Conservation (phyloP, 1,140 invertebrate species). For the Drosophila paulistorum region DNA sequence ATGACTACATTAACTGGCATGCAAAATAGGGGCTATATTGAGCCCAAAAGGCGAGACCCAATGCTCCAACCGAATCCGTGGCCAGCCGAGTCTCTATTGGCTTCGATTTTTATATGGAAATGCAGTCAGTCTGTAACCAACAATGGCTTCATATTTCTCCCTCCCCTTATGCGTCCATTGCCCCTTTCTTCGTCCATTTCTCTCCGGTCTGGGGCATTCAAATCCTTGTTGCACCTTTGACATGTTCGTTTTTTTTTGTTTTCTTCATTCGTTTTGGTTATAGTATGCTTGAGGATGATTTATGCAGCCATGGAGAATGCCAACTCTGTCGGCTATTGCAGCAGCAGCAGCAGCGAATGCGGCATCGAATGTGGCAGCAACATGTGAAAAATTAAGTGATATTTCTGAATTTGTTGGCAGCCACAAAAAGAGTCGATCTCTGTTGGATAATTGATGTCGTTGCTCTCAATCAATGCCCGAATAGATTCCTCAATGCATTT, state of each 20-base stretch:
- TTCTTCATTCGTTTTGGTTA: slow-evolving; percentile 30
- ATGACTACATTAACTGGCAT: slow-evolving; percentile 77
- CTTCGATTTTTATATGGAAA: slow-evolving; percentile 78
- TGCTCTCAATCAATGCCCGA: slow-evolving; percentile 75
- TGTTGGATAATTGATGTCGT: slow-evolving; percentile 67
- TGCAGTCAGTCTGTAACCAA: slow-evolving; percentile 52
- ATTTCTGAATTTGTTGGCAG: slow-evolving; percentile 80
- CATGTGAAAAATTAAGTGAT: slow-evolving; percentile 81
- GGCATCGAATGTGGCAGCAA: slow-evolving; percentile 29
- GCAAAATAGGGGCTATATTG: slow-evolving; percentile 61
- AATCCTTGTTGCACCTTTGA: slow-evolving; percentile 81
- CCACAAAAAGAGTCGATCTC: slow-evolving; percentile 38
- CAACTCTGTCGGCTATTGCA: slow-evolving; percentile 27
- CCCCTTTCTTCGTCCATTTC: slow-evolving; percentile 38
- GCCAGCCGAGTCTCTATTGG: slow-evolving; percentile 40
- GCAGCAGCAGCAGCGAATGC: slow-evolving; percentile 12
- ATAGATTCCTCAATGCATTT: slow-evolving; percentile 49
- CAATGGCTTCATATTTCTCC: slow-evolving; percentile 79
- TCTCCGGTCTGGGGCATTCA: slow-evolving; percentile 54
- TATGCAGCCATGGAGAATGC: slow-evolving; percentile 74
- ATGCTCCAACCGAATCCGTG: slow-evolving; percentile 16
- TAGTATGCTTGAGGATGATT: slow-evolving; percentile 55
- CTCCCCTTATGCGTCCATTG: slow-evolving; percentile 16
- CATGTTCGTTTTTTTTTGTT: slow-evolving; percentile 57
- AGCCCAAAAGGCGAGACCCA: not conserved